Evolutionary conservation across 2,113 vertebrate genomes (phyloP), one percentile per base, ranked within the genome.

Genomic region (Varanus salvator): DNA sequence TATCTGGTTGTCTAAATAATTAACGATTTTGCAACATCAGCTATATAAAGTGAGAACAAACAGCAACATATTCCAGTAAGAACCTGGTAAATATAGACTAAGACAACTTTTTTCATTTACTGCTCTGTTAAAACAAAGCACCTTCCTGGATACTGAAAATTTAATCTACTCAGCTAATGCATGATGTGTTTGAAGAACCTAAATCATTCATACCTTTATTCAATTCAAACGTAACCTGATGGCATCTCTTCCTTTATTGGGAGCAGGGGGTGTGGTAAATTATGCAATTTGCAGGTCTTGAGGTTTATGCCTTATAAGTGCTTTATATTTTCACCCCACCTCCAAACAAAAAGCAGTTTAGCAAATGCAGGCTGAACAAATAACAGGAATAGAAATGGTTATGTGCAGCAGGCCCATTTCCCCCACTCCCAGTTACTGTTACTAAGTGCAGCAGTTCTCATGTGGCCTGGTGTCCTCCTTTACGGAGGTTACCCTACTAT

Each of bases 151-250:
- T 74, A 38, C 27, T 85, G 84, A 92, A 91, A 92, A 93, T 91
- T 64, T 87, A 88, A 95, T 78, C 52, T 72, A 87, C 48, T 87
- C 84, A 91, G 89, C 89, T 57, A 93, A 88, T 34, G 88, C 76
- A 27, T 4, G 34, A 64, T 64, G 60, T 54, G 12, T 25, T 1
- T 80, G 78, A 90, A 87, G 90, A 38, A 1, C 57, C 78, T 92
- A 93, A 93, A 78, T 89, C 84, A 78, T 78, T 94, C 38, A 86
- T 93, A 93, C 94, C 90, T 34, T 85, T 68, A 86, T 52, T 78
- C 87, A 89, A 89, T 92, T 92, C 91, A 93, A 93, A 64, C 87
- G 80, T 88, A 94, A 91, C 48, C 69, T 68, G 66, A 92, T 92
- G 86, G 77, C 80, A 71, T 64, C 89, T 71, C 81, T 34, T 94